Evolutionary conservation across 2,113 vertebrate genomes (phyloP).

Genomic region (Platycercus adscitus): DNA sequence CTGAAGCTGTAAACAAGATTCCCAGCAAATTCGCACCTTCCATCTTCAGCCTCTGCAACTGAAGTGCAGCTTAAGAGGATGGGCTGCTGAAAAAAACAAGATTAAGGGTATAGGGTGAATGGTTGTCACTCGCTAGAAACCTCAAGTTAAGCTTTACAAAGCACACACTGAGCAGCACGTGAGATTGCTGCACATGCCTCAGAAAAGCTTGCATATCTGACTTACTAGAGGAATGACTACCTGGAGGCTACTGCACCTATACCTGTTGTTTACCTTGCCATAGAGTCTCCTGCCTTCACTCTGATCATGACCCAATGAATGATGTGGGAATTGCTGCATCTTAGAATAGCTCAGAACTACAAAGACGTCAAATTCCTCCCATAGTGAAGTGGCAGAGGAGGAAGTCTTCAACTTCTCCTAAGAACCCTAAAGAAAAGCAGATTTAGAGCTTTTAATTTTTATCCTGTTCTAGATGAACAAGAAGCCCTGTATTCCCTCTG

Average conservation of each 20-base stretch:
- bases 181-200: background rate
- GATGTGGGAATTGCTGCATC: background rate
- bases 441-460: background rate
- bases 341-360: background rate
- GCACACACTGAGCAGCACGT: background rate
- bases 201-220: background rate
- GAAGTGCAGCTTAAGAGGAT: background rate
- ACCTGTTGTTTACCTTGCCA: background rate
- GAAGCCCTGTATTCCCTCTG: background rate
- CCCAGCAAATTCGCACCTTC: conserved; percentile 8
- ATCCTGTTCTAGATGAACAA: background rate
- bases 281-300: background rate
- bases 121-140: background rate
- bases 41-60: background rate
- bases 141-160: background rate
- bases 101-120: background rate
- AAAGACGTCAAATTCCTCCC: background rate
- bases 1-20: conserved; percentile 6
- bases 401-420: background rate
- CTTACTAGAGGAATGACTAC: background rate
- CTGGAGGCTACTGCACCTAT: background rate
- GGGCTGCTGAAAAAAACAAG: background rate
- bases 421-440: background rate
- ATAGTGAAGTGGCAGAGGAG: background rate
- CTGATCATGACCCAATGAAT: background rate